phyloP scores from a whole-genome alignment of 2,113 vertebrate species.

The Oostethus manadensis region DNA sequence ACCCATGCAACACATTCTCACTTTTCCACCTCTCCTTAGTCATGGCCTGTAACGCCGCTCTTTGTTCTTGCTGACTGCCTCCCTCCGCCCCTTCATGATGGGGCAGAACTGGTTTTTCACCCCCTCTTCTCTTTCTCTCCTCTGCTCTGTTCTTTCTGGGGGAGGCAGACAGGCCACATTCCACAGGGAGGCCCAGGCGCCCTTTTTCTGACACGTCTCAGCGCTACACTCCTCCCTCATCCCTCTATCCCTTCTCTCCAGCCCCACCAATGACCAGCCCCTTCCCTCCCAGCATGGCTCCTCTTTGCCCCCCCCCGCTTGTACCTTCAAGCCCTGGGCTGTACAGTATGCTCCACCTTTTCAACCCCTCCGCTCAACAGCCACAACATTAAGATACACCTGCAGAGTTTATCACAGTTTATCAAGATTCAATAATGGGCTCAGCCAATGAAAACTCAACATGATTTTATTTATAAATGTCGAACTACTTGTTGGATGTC shows the following conservation, averaged over 20 bases:
- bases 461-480: not conserved
- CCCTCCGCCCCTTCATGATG: conserved; percentile 47
- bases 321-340: conserved; percentile 32
- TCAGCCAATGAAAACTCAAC: no score
- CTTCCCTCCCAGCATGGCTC: conserved; percentile 13
- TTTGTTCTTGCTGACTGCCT: conserved; percentile 29
- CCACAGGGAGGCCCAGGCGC: conserved; percentile 78
- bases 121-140: conserved; percentile 49
- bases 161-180: conserved; percentile 79
- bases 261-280: conserved; percentile 30
- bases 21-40: conserved; percentile 48
- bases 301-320: conserved; percentile 39
- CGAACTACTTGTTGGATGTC: not conserved
- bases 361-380: conserved; percentile 2
- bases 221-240: conserved; percentile 68
- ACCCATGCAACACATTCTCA: conserved; percentile 52
- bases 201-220: conserved; percentile 77
- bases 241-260: conserved; percentile 48
- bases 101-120: conserved; percentile 52
- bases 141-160: conserved; percentile 63
- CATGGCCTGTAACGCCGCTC: conserved; percentile 22
- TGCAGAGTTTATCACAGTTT: not conserved
- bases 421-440: no score
- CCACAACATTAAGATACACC: not conserved
- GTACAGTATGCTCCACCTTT: conserved; percentile 18